phyloP scores from a whole-genome alignment of 2,888 invertebrate species.

The Apamea crenata region DNA sequence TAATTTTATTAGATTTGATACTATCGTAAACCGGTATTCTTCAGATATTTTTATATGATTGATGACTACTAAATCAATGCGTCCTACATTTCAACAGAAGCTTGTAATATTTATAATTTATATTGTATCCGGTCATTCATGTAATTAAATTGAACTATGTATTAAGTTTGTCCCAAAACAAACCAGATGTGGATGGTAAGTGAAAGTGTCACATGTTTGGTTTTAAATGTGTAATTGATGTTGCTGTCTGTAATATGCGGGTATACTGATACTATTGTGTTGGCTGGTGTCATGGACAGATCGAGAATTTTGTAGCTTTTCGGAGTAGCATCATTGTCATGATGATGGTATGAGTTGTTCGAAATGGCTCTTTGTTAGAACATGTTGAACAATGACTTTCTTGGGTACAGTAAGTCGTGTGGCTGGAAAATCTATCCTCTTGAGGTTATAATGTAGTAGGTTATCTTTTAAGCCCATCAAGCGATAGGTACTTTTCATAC shows the following conservation, averaged over 20 bases:
- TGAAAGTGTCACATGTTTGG: constrained; percentile 63
- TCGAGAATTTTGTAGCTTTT: not conserved
- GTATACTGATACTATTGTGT: constrained; percentile 15
- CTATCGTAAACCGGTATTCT: constrained; percentile 31
- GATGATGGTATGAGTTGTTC: not conserved
- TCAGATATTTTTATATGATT: constrained; percentile 37
- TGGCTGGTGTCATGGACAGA: constrained; percentile 34
- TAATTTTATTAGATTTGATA: constrained; percentile 18
- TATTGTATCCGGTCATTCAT: constrained; percentile 39
- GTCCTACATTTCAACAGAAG: constrained; percentile 38
- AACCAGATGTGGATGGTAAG: constrained; percentile 51
- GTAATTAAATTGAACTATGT: constrained; percentile 42
- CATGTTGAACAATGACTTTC: not conserved
- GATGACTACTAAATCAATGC: constrained; percentile 36
- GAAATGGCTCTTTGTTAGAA: not conserved
- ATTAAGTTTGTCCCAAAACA: constrained; percentile 41
- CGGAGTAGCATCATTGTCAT: no score
- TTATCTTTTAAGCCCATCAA: not conserved
- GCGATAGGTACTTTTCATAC: not conserved
- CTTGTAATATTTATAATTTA: constrained; percentile 52
- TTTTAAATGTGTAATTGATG: constrained; percentile 62
- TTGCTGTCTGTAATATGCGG: constrained; percentile 59
- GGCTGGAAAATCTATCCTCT: not conserved
- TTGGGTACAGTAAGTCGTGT: not conserved
- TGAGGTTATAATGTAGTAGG: not conserved